These are phyloP conservation scores for Ophraella communa DNA, from an alignment of 2,888 invertebrate genomes.

Conservation along the genomic window DNA sequence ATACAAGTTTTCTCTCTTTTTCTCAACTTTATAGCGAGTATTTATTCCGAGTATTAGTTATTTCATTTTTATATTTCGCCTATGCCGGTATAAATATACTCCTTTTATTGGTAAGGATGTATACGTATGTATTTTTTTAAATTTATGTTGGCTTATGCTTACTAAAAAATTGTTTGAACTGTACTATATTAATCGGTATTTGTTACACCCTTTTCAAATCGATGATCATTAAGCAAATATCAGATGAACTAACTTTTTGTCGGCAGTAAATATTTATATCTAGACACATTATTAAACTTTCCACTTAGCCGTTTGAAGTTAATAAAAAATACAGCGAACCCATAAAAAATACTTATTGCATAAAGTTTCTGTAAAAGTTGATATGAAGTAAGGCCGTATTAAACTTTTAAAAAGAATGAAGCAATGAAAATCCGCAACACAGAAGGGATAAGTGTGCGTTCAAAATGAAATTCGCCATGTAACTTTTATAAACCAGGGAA, in stretches of 20 bases:
- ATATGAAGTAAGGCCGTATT: conserved; percentile 14
- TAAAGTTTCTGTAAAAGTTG: conserved; percentile 24
- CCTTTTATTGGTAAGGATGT: too few species aligned
- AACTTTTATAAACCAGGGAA: conserved; percentile 24
- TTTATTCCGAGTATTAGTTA: too few species aligned
- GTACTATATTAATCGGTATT: too few species aligned
- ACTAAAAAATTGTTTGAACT: too few species aligned
- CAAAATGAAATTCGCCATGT: conserved; percentile 20
- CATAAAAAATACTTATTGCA: conserved; percentile 29
- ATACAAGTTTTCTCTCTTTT: too few species aligned
- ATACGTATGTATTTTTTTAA: too few species aligned
- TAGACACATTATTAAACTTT: conserved; percentile 25
- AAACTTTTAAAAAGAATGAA: conserved; percentile 23
- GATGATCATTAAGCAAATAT: not conserved
- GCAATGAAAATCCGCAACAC: conserved; percentile 21
- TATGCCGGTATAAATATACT: too few species aligned
- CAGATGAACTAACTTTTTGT: conserved; percentile 7
- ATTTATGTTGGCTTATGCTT: too few species aligned
- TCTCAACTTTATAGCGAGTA: too few species aligned
- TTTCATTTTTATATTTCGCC: too few species aligned
- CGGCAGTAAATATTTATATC: conserved; percentile 26
- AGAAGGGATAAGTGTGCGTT: conserved; percentile 26
- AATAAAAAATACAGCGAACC: conserved; percentile 25
- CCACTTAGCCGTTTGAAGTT: conserved; percentile 22
- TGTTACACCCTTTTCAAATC: too few species aligned